phyloP scores from a whole-genome alignment of 1,140 invertebrate genomes.

The Spodoptera frugiperda region DNA sequence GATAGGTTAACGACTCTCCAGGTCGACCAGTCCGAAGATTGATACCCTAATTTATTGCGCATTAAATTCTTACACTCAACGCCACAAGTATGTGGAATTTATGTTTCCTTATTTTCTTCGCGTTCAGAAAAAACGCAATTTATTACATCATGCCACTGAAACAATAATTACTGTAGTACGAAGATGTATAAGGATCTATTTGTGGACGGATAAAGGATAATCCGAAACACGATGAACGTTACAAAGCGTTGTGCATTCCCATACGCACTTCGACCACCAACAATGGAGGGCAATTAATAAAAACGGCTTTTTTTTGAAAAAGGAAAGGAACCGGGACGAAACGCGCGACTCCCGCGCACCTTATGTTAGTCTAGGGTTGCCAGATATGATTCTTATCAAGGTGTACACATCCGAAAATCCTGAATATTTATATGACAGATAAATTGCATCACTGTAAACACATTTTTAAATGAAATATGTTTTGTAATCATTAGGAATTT shows the following conservation, averaged over 20 bases:
- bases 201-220: slow-evolving; percentile 42
- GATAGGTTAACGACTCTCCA: slow-evolving; percentile 35
- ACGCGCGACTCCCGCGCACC: slow-evolving; percentile 56
- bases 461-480: not conserved
- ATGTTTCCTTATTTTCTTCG: slow-evolving; percentile 12
- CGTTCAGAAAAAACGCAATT: slow-evolving; percentile 8
- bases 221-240: slow-evolving; percentile 27
- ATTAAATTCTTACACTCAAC: slow-evolving; percentile 20
- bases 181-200: slow-evolving; percentile 10
- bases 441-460: not conserved
- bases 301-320: slow-evolving; percentile 52
- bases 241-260: slow-evolving; percentile 45
- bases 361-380: slow-evolving; percentile 35
- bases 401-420: not conserved
- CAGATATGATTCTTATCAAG: slow-evolving; percentile 1
- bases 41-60: slow-evolving; percentile 29
- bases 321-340: slow-evolving; percentile 59
- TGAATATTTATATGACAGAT: not conserved
- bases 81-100: slow-evolving; percentile 23
- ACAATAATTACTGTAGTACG: slow-evolving; percentile 27
- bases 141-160: slow-evolving; percentile 12
- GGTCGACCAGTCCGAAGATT: slow-evolving; percentile 29
- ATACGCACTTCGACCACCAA: slow-evolving; percentile 60
- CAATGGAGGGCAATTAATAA: slow-evolving; percentile 74
- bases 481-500: not conserved